These are phyloP conservation scores for Jacana jacana DNA, from an alignment of 2,113 vertebrate genomes.

Conservation along the genomic window DNA sequence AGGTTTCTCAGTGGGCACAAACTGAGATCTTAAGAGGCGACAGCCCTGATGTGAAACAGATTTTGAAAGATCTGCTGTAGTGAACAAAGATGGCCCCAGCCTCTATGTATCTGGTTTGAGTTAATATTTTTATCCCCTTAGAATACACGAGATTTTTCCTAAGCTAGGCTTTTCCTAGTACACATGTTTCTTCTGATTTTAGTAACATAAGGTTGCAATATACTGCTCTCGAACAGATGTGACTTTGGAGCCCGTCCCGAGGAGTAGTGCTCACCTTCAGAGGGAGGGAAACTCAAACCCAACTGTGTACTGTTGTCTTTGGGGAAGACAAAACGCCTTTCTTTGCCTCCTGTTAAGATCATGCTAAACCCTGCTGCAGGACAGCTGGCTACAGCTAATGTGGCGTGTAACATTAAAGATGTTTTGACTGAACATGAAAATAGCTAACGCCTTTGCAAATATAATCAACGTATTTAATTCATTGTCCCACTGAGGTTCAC, in stretches of 20 bases:
- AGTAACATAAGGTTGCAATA: conserved; percentile 9
- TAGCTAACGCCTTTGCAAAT: background rate
- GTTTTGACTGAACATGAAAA: background rate
- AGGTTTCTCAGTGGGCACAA: background rate
- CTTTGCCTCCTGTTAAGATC: background rate
- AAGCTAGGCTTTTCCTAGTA: conserved; percentile 20
- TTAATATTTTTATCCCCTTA: conserved; percentile 41
- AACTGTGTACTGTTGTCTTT: background rate
- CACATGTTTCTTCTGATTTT: conserved; percentile 30
- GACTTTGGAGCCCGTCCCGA: background rate
- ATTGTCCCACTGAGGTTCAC: conserved; percentile 9
- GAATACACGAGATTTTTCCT: background rate
- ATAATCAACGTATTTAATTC: background rate
- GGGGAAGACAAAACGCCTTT: background rate
- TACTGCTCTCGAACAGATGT: background rate
- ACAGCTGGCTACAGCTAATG: background rate
- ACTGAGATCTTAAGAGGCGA: background rate
- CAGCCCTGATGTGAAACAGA: background rate
- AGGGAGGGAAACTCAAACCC: background rate
- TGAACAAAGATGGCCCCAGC: background rate
- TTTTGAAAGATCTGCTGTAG: background rate
- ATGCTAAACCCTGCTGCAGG: background rate
- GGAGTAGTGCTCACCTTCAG: background rate
- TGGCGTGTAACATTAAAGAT: background rate
- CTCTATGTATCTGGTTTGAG: conserved; percentile 1